Base-by-base conservation (phyloP, 2,888 invertebrate species). In the Clusia tigrina region DNA sequence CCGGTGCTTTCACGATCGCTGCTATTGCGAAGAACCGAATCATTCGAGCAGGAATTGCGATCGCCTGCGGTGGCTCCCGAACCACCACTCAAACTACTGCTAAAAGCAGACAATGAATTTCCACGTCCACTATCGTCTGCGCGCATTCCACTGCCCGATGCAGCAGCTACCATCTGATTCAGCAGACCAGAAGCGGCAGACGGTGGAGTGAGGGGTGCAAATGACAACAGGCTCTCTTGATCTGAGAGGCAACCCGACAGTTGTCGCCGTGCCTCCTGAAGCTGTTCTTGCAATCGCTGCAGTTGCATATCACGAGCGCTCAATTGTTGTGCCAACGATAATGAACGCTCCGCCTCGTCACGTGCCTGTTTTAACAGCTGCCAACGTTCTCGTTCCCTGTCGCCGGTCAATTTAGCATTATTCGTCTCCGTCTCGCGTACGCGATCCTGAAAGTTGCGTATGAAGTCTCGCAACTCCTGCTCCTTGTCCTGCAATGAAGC, bases 401-500 rank as follows among this genome's bases (percentile, higher is more conserved):
- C 94, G 12, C 88, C 81, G 6, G 88, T 69, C 83, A 86, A 73
- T 85, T 88, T 70, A 80, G 88, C 74, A 85, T 88, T 72, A 82
- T 81, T 69, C 78, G 92, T 86, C 86, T 95, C 88, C 84, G 91
- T 87, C 85, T 95, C 88, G 81, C 93, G 85, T 88, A 95, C 89
- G 85, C 91, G 85, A 89, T 93, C 95, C 84, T 96, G 96, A 84
- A 94, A 96, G 85, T 94, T 95, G 72, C 95, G 88, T 78, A 97
- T 96, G 81, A 96, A 96, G 84, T 96, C 96, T 64, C 96, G 87
- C 64, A 96, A 86, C 83, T 96, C 96, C 76, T 93, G 91, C 81
- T 97, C 96, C 85, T 96, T 96, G 82, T 96, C 95, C 84, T 96
- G 96, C 66, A 97, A 86, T 9, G 96, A 95, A 61, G 92, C 90